Percentiles rank a stretch among this genome's conserved stretches.
phyloP scores from a whole-genome alignment of 2,888 invertebrate species.

The Teleiodes luculella region DNA sequence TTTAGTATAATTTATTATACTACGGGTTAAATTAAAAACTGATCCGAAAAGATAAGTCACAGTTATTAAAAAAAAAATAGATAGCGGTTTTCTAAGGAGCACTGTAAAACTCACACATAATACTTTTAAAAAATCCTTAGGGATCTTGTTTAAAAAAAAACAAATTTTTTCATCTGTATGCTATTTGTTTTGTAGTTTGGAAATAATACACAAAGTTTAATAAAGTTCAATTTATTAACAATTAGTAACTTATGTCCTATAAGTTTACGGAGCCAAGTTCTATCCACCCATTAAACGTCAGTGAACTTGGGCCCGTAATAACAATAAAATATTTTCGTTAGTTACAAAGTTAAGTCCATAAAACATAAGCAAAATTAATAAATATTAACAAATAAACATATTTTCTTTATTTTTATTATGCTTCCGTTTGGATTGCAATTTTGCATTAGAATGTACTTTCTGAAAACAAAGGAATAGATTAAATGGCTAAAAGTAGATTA shows the following conservation, averaged over 20 bases:
- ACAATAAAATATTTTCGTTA: slow-evolving; percentile 64
- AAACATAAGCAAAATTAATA: slow-evolving; percentile 60
- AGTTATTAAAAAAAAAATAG: no score
- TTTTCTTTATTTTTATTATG: slow-evolving; percentile 36
- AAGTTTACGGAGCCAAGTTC: slow-evolving; percentile 49
- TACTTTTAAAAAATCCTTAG: no score
- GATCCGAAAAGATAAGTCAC: no score
- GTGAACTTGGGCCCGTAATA: slow-evolving; percentile 47
- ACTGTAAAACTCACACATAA: no score
- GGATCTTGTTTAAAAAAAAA: no score
- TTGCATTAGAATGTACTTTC: slow-evolving; percentile 35
- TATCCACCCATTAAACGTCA: slow-evolving; percentile 25
- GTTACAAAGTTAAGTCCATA: slow-evolving; percentile 58
- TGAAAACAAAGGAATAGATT: slow-evolving; percentile 15
- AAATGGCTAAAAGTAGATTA: slow-evolving; percentile 1
- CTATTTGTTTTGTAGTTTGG: no score
- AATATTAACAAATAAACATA: slow-evolving; percentile 69
- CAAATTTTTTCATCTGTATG: no score
- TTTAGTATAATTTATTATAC: no score
- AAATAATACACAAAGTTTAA: slow-evolving; percentile 42
- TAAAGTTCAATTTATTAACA: slow-evolving; percentile 76
- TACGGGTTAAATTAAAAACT: no score
- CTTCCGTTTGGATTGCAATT: slow-evolving; percentile 20
- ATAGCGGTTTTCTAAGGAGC: no score
- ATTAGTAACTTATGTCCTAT: slow-evolving; percentile 69